phyloP scores from a whole-genome alignment of 2,888 invertebrate species.

The Drosophila tripunctata region DNA sequence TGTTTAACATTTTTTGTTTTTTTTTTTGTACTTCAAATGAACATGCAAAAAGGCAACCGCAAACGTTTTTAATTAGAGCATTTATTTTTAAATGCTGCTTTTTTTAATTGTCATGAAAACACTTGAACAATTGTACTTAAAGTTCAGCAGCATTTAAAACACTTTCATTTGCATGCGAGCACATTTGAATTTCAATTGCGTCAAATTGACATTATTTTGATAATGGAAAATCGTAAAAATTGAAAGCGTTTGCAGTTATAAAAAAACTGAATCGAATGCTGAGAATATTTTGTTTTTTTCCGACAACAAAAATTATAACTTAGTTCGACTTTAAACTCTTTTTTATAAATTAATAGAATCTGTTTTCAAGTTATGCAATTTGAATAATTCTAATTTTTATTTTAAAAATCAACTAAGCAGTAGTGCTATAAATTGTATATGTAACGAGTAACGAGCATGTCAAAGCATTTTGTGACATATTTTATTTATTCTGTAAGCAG shows the following conservation, averaged over 20 bases:
- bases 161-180: constrained; percentile 12
- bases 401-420: too few species aligned
- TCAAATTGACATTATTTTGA: constrained; percentile 67
- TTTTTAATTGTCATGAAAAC: constrained; percentile 1
- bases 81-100: constrained; percentile 27
- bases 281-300: too few species aligned
- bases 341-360: too few species aligned
- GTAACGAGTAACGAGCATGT: constrained; percentile 64
- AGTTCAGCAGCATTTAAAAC: neutral
- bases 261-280: too few species aligned
- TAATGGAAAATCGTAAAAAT: too few species aligned
- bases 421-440: constrained; percentile 16
- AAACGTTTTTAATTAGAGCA: constrained; percentile 42
- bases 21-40: neutral
- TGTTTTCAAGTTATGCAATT: too few species aligned
- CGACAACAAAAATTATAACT: too few species aligned
- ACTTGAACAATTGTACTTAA: constrained; percentile 7
- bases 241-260: constrained; percentile 28
- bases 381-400: too few species aligned
- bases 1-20: constrained; percentile 2
- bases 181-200: constrained; percentile 77
- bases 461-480: constrained; percentile 70
- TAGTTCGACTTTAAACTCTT: too few species aligned
- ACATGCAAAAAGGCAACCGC: constrained; percentile 38
- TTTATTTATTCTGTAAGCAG: constrained; percentile 70